These are phyloP conservation scores for Sesia apiformis DNA, from an alignment of 2,888 invertebrate species.

Conservation along the genomic window DNA sequence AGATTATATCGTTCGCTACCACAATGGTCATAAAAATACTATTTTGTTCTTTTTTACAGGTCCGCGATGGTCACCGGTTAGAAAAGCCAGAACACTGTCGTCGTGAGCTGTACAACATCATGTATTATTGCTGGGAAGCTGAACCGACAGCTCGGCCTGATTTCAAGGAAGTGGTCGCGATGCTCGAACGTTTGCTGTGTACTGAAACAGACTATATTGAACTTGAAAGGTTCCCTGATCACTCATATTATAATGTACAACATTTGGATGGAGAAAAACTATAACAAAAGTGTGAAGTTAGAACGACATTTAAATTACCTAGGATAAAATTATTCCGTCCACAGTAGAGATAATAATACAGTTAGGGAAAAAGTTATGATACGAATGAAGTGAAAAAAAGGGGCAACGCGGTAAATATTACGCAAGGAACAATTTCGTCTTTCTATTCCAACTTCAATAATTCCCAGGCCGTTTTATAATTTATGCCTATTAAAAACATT, in stretches of 20 bases:
- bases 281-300: conserved; percentile 13
- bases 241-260: conserved; percentile 91
- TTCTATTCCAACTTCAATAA: too few relatives aligned
- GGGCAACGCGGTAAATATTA: too few relatives aligned
- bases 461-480: too few relatives aligned
- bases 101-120: conserved; percentile 92
- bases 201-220: conserved; percentile 96
- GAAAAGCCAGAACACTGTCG: conserved; percentile 96
- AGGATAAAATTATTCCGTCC: too few relatives aligned
- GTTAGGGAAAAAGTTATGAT: too few relatives aligned
- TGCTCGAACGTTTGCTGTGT: conserved; percentile 88
- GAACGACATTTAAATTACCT: too few relatives aligned
- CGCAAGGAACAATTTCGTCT: too few relatives aligned
- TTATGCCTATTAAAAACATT: too few relatives aligned
- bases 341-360: too few relatives aligned
- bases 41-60: conserved; percentile 58
- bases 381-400: too few relatives aligned
- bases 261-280: conserved; percentile 88
- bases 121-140: conserved; percentile 97
- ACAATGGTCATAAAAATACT: background rate
- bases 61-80: conserved; percentile 90
- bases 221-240: conserved; percentile 92
- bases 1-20: background rate
- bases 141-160: conserved; percentile 88
- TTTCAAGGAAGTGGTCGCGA: conserved; percentile 86